These are phyloP conservation scores for Micrastur ruficollis DNA, from an alignment of 2,797 vertebrate species.

Conservation along the genomic window DNA sequence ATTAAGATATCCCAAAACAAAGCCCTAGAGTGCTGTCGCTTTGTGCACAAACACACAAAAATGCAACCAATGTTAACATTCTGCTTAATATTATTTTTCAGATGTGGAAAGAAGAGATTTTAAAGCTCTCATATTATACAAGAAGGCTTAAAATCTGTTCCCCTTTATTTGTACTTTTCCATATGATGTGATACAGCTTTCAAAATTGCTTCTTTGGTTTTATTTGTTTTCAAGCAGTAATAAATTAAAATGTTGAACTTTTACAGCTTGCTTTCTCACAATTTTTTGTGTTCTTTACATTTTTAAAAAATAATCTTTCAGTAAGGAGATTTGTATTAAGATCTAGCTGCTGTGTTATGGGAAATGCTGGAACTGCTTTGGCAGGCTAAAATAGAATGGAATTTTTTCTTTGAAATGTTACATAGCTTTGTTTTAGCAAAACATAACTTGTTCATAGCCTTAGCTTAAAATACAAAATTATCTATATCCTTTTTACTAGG, in stretches of 20 bases:
- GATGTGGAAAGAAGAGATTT: constrained; percentile 21
- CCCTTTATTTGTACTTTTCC: not conserved
- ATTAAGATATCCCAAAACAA: constrained; percentile 74
- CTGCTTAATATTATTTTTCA: constrained; percentile 34
- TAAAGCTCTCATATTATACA: constrained; percentile 21
- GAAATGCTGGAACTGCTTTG: constrained; percentile 17
- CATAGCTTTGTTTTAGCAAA: constrained; percentile 41
- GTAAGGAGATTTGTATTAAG: constrained; percentile 36
- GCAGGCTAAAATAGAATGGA: constrained; percentile 20
- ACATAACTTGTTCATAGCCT: not conserved
- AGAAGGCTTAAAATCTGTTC: constrained; percentile 1
- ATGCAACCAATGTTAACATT: constrained; percentile 53
- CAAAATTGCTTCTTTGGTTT: constrained; percentile 1
- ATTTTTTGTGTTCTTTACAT: constrained; percentile 27
- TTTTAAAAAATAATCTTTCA: constrained; percentile 42
- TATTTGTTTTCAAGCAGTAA: constrained; percentile 24
- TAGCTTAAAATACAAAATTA: constrained; percentile 1
- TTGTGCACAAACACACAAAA: constrained; percentile 62
- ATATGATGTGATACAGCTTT: not conserved
- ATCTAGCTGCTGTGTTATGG: constrained; percentile 35
- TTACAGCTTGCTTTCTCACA: not conserved
- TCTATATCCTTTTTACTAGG: not conserved
- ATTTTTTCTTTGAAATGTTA: constrained; percentile 29
- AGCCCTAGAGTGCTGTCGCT: constrained; percentile 65
- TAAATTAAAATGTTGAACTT: constrained; percentile 36